Evolutionary conservation across 2,113 vertebrate species (phyloP).

Genomic region (Alligator mississippiensis): DNA sequence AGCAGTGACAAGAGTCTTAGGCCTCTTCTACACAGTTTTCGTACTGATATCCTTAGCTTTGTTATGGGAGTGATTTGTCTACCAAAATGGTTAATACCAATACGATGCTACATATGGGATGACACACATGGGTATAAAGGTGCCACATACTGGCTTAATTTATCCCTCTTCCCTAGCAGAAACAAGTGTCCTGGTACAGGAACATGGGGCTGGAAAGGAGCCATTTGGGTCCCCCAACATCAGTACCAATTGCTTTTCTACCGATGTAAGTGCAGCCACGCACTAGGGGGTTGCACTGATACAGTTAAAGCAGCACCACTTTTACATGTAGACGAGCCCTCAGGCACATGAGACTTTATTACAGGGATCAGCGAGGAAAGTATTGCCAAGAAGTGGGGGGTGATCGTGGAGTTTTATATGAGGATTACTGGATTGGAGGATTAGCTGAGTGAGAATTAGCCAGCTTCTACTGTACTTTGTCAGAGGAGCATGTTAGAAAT

Average conservation of each 20-base stretch:
- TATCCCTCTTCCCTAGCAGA: too few species aligned
- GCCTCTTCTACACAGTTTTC: too few species aligned
- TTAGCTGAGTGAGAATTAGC: constrained; percentile 46
- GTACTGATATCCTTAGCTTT: too few species aligned
- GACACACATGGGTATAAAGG: too few species aligned
- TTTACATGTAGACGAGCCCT: not conserved
- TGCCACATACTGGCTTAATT: too few species aligned
- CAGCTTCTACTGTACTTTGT: constrained; percentile 43
- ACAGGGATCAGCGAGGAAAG: accelerated
- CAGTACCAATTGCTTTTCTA: not conserved
- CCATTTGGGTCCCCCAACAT: too few species aligned
- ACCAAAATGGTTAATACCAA: too few species aligned
- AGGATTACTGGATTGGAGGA: constrained; percentile 41
- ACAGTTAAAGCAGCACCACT: not conserved
- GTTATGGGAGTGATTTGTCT: too few species aligned
- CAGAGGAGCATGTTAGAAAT: constrained; percentile 32
- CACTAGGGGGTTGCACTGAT: not conserved
- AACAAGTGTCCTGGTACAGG: not conserved
- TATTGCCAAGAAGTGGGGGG: not conserved
- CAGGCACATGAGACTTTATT: not conserved
- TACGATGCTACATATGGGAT: too few species aligned
- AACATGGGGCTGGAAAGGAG: too few species aligned
- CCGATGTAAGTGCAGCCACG: not conserved
- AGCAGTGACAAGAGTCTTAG: too few species aligned
- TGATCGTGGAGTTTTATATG: not conserved